Percentiles rank a stretch among this genome's conserved stretches.
Evolutionary conservation across 2,888 invertebrate genomes (phyloP).

Genomic region (Gnatocerus cornutus): DNA sequence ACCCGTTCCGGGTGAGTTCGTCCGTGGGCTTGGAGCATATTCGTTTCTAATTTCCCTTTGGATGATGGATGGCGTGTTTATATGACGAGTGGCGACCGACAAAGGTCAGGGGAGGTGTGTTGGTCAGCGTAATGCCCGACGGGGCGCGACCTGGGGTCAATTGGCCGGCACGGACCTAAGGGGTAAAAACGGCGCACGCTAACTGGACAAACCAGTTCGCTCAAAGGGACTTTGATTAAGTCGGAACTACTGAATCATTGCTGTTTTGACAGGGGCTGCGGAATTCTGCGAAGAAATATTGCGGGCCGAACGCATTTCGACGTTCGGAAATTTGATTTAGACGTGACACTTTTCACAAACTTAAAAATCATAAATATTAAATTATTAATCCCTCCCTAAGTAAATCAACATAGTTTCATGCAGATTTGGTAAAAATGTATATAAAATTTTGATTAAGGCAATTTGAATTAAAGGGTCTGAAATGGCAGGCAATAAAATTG

Average conservation of each 20-base stretch:
- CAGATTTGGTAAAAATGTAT: no score
- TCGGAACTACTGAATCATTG: constrained; percentile 55
- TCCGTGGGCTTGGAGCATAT: constrained; percentile 56
- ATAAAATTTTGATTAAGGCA: no score
- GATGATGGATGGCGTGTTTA: constrained; percentile 71
- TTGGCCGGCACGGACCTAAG: constrained; percentile 67
- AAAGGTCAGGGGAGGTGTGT: constrained; percentile 72
- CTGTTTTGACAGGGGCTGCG: constrained; percentile 38
- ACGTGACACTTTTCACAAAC: no score
- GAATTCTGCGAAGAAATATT: constrained; percentile 8
- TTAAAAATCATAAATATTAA: no score
- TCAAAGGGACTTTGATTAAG: constrained; percentile 61
- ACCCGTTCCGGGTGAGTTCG: constrained; percentile 49
- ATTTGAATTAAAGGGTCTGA: background rate
- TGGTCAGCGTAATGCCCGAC: constrained; percentile 69
- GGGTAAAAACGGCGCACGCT: constrained; percentile 9
- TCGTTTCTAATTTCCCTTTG: constrained; percentile 66
- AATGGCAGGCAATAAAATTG: background rate
- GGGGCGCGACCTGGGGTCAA: constrained; percentile 70
- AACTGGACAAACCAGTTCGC: constrained; percentile 60
- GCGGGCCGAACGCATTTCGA: background rate
- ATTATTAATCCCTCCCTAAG: no score
- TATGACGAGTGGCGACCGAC: constrained; percentile 70
- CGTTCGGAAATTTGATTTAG: no score
- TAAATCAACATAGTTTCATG: no score